Evolutionary conservation across 2,113 vertebrate genomes (phyloP), one percentile per base, ranked within the genome.

Genomic region (Actinemys pallida): DNA sequence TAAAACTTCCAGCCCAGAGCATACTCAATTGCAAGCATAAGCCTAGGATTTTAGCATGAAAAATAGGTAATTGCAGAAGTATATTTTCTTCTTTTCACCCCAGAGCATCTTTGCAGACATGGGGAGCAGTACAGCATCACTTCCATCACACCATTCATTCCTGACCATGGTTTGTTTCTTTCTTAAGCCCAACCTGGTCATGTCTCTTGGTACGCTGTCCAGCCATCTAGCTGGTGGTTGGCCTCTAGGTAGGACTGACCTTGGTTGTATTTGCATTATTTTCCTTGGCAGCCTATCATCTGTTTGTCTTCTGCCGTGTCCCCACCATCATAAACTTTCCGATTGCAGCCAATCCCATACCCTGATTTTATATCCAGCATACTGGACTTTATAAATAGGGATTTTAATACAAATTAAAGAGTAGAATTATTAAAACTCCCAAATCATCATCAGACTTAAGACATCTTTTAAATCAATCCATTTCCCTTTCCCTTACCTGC

Each of bases 401-500:
- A 78, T 81, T 93, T 90, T 94, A 72, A 95, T 96, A 78, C 62
- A 94, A 94, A 97, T 93, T 93, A 89, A 96, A 93, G 93, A 96
- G 90, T 39, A 96, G 93, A 93, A 72, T 96, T 96, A 91, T 95
- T 92, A 94, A 96, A 95, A 81, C 54, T 89, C 85, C 49, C 87
- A 88, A 75, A 97, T 97, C 90, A 90, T 94, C 97, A 96, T 95
- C 95, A 96, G 56, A 91, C 45, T 5, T 92, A 75, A 96, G 96
- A 95, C 93, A 91, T 88, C 78, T 96, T 92, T 96, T 97, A 92
- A 96, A 96, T 84, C 92, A 95, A 94, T 97, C 94, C 96, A 90
- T 94, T 97, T 96, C 93, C 94, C 87, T 92, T 96, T 95, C 90
- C 88, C 95, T 82, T 92, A 94, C 90, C 96, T 97, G 95, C 97